Evolutionary conservation across 2,888 invertebrate species (phyloP).

Genomic region (Hanleya hanleyi): DNA sequence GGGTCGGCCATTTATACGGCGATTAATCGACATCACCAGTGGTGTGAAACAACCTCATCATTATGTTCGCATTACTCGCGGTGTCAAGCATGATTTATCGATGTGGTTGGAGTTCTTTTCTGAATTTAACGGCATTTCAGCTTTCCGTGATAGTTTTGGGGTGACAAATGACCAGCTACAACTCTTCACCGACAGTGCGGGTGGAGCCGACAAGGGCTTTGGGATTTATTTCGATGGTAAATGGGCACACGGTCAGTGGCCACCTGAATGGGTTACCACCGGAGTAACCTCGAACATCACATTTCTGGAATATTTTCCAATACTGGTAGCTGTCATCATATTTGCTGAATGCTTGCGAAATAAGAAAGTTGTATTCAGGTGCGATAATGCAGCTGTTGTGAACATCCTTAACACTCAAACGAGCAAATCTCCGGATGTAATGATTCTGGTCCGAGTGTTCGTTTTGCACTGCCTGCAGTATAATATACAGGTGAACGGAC

Average conservation of each 20-base stretch:
- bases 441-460: not conserved
- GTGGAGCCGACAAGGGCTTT: not conserved
- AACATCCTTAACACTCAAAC: not conserved
- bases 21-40: constrained; percentile 20
- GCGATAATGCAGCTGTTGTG: constrained; percentile 3
- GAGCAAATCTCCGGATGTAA: not conserved
- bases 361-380: constrained; percentile 2
- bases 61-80: constrained; percentile 6
- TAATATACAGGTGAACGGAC: no score
- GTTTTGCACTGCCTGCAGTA: not conserved
- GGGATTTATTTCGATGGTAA: not conserved
- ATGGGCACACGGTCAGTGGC: no score
- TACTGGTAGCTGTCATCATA: not conserved
- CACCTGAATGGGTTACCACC: not conserved
- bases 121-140: constrained; percentile 20
- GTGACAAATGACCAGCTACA: not conserved
- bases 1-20: constrained; percentile 25
- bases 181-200: constrained; percentile 9
- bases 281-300: not conserved
- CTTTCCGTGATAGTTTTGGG: constrained; percentile 24
- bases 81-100: constrained; percentile 15
- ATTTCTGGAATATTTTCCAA: constrained; percentile 3
- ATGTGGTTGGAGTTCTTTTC: constrained; percentile 21
- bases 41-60: constrained; percentile 16
- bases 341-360: not conserved